Base-by-base conservation (phyloP, 2,797 vertebrate genomes). In the Gymnothorax reevesii region DNA sequence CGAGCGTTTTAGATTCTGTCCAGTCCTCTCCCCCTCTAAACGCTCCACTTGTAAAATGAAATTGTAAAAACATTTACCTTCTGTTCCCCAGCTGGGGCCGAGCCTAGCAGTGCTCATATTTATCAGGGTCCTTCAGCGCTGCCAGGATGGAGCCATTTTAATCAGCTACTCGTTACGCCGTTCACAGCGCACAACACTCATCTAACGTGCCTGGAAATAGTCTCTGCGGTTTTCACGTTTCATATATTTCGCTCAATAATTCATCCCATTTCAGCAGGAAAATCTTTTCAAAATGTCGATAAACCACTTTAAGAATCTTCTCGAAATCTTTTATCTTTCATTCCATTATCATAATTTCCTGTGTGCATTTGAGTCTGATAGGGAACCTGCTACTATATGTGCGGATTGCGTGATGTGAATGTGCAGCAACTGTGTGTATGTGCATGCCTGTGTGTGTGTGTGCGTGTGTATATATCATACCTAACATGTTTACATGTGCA, bases 101-200 rank as follows among this genome's bases (percentile, higher is more conserved):
- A 83, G 25, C 57, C 4, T 49, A 10, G 49, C 13, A 8, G 42
- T 79, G 49, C n/a, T 9, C n/a, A 83, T 17, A 59, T 60, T 83
- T 25, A 13, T 79, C 75, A 22, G 49, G 22, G 5, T 7, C 13
- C 83, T 27, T 84, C 62, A 25, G 49, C 1, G 22, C 83, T 57
- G 27, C 55, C n/a, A 49, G 69, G 59, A 8, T 49, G 69, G 20
- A 80, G 55, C 22, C 75, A 66, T 55, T 79, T 87, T 64, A 33
- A 60, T 55, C 79, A 33, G 52, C 73, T n/a, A 73, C 82, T 80
- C 87, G 80, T 55, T 84, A 93, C 88, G 55, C 87, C 79, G 64
- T 80, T 90, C 79, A 80, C 71, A 85, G 84, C 88, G 89, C 90
- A 87, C 89, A 87, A 86, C 60, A 87, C 88, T 88, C 71, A 66